Percentiles rank a stretch among this genome's conserved stretches.
phyloP scores from a whole-genome alignment of 2,113 vertebrate genomes.

The Gambusia holbrooki region DNA sequence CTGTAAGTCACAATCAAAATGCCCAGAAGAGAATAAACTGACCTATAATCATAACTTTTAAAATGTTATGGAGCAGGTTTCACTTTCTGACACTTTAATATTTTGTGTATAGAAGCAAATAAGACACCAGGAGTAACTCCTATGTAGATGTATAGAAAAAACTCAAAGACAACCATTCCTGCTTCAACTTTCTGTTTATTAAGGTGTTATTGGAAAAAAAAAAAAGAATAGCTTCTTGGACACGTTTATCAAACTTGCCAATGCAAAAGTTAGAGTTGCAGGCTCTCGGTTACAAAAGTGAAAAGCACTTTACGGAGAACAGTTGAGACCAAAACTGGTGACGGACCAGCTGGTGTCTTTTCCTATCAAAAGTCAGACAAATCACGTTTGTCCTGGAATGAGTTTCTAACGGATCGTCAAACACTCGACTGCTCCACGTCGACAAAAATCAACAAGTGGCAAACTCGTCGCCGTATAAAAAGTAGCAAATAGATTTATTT shows the following conservation, averaged over 20 bases:
- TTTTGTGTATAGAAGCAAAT: too few species aligned
- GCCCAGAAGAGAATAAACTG: background rate
- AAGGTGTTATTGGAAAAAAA: conserved; percentile 78
- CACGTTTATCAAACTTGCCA: conserved; percentile 73
- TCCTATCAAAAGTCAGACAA: background rate
- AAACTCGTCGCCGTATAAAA: conserved; percentile 26
- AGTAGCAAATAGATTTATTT: conserved; percentile 67
- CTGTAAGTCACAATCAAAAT: too few species aligned
- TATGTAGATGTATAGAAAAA: background rate
- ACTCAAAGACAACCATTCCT: conserved; percentile 3
- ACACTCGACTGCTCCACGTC: conserved; percentile 1
- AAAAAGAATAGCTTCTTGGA: conserved; percentile 58
- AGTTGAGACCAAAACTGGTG: background rate
- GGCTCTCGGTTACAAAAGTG: conserved; percentile 47
- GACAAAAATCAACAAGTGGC: conserved; percentile 17
- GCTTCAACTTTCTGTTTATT: conserved; percentile 78
- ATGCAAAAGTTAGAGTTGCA: conserved; percentile 52
- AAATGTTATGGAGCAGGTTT: too few species aligned
- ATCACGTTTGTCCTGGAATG: conserved; percentile 23
- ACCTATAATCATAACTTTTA: too few species aligned
- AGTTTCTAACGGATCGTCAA: background rate
- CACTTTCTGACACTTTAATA: too few species aligned
- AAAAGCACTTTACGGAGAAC: conserved; percentile 44
- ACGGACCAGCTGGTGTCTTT: background rate
- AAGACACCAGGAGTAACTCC: too few species aligned